Conservation (phyloP, 2,888 invertebrate genomes). For the Tanaodytes sp. region DNA sequence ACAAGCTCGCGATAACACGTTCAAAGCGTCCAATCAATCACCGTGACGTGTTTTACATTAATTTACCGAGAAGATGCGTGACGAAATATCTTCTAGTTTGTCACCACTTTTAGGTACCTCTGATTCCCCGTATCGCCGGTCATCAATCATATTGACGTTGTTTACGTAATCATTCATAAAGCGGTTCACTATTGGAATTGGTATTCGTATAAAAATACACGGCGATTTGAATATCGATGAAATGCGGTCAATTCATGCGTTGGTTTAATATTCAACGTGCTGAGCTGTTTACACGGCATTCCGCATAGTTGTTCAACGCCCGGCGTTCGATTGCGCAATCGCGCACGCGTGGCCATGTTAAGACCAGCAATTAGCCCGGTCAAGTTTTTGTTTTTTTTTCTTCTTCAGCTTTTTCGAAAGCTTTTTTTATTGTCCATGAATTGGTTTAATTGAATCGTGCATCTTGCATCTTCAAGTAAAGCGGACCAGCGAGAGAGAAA, state of each 20-base stretch:
- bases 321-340: conserved; percentile 7
- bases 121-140: conserved; percentile 29
- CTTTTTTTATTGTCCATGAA: too few species aligned
- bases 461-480: too few species aligned
- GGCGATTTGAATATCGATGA: conserved; percentile 18
- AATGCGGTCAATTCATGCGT: conserved; percentile 39
- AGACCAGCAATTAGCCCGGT: too few species aligned
- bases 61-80: conserved; percentile 33
- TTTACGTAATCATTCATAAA: conserved; percentile 37
- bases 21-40: conserved; percentile 43
- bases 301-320: conserved; percentile 12
- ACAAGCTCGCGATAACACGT: conserved; percentile 36
- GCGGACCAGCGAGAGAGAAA: too few species aligned
- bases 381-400: too few species aligned
- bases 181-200: conserved; percentile 30
- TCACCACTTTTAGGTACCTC: conserved; percentile 37
- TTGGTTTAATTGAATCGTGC: too few species aligned
- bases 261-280: conserved; percentile 27
- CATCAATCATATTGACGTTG: conserved; percentile 47
- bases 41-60: conserved; percentile 34
- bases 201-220: conserved; percentile 30
- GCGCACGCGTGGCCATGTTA: neutral
- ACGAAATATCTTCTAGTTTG: conserved; percentile 47
- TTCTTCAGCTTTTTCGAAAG: too few species aligned
- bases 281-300: conserved; percentile 14